Evolutionary conservation across 2,113 vertebrate genomes (phyloP).

Genomic region (Vulpes lagopus): DNA sequence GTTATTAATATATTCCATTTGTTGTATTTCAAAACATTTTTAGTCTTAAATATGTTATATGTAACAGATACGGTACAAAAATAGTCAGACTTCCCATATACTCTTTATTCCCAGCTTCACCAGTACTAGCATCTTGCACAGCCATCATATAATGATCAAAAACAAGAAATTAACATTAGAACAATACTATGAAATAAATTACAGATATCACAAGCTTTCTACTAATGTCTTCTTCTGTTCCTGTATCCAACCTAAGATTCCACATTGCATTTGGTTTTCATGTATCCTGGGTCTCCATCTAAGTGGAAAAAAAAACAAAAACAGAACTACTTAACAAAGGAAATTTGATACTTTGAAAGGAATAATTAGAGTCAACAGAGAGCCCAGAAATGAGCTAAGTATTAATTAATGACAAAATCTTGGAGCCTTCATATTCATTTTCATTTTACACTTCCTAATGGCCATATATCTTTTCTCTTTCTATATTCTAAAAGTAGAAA

Average conservation of each 20-base stretch:
- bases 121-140: background rate
- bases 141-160: background rate
- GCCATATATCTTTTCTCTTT: background rate
- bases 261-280: background rate
- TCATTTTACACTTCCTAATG: constrained; percentile 11
- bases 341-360: background rate
- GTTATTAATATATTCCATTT: background rate
- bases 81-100: background rate
- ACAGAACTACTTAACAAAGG: background rate
- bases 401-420: constrained; percentile 17
- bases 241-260: background rate
- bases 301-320: background rate
- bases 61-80: background rate
- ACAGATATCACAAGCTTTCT: background rate
- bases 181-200: background rate
- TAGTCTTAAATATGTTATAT: background rate
- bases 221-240: background rate
- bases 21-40: background rate
- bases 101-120: background rate
- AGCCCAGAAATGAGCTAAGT: background rate
- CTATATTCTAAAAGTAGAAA: background rate
- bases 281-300: background rate
- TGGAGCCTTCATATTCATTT: background rate
- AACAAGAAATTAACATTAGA: background rate
- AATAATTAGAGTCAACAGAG: background rate